A percentile compares a stretch with the other conserved stretches of the same genome.
These are phyloP conservation scores for Hydropotes inermis DNA, from an alignment of 2,113 vertebrate genomes.

Conservation along the genomic window DNA sequence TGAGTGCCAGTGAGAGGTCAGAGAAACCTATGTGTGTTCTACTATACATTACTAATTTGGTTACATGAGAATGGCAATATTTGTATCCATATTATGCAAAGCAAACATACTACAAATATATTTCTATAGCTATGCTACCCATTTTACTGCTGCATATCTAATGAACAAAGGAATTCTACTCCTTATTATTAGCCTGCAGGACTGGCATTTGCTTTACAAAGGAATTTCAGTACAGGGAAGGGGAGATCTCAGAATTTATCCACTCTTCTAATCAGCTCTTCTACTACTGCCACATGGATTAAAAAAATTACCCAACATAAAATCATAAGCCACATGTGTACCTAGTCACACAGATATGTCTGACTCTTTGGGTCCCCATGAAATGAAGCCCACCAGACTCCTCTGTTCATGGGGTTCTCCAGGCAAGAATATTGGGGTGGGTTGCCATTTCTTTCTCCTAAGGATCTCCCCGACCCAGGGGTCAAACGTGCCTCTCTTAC, in stretches of 20 bases:
- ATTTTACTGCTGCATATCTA: not conserved
- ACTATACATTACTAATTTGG: not conserved
- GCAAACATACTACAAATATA: not conserved
- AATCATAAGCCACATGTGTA: not conserved
- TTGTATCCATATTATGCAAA: not conserved
- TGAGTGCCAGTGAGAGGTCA: constrained; percentile 12
- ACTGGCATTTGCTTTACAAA: constrained; percentile 8
- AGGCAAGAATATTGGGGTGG: not conserved
- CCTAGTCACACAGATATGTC: not conserved
- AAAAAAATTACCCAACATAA: not conserved
- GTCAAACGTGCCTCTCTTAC: not conserved
- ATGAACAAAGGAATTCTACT: not conserved
- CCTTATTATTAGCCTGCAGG: not conserved
- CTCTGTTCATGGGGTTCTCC: not conserved
- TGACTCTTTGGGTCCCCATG: not conserved
- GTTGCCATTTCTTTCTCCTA: not conserved
- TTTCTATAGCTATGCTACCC: not conserved
- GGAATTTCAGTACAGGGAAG: not conserved
- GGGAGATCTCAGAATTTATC: not conserved
- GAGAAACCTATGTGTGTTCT: not conserved
- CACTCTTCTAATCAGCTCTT: not conserved
- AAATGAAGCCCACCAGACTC: not conserved
- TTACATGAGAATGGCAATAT: not conserved
- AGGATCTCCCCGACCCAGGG: not conserved
- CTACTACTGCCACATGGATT: not conserved